Conservation (phyloP, 2,797 vertebrate species). For the Tenualosa thibaudeaui region DNA sequence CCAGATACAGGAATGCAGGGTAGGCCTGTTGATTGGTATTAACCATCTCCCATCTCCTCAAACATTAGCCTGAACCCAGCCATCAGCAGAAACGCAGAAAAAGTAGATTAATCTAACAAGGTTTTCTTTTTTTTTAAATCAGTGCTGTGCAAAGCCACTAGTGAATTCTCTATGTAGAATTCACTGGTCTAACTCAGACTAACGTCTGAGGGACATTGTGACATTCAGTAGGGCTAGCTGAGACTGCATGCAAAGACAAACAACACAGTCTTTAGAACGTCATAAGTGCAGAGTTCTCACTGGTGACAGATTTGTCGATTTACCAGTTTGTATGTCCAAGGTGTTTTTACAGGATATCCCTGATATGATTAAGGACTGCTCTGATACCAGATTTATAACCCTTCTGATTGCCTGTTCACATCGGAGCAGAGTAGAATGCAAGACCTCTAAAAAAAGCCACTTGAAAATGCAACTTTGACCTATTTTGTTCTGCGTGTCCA, state of each 20-base stretch:
- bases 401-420: background rate
- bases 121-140: no score
- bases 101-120: background rate
- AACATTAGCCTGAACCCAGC: background rate
- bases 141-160: no score
- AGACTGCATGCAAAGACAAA: no score
- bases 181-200: no score
- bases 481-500: background rate
- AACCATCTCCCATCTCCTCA: background rate
- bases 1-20: no score
- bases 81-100: background rate
- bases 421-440: background rate
- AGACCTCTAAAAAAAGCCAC: background rate
- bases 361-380: background rate
- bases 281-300: no score
- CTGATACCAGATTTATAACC: background rate
- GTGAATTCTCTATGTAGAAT: no score
- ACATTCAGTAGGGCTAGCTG: background rate
- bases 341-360: background rate
- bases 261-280: no score
- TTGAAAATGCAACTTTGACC: background rate
- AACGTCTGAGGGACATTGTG: no score
- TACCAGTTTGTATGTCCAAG: background rate
- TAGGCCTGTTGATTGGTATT: background rate
- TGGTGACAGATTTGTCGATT: no score